Evolutionary conservation across 2,113 vertebrate species (phyloP).

Genomic region (Zosterops pallidus): DNA sequence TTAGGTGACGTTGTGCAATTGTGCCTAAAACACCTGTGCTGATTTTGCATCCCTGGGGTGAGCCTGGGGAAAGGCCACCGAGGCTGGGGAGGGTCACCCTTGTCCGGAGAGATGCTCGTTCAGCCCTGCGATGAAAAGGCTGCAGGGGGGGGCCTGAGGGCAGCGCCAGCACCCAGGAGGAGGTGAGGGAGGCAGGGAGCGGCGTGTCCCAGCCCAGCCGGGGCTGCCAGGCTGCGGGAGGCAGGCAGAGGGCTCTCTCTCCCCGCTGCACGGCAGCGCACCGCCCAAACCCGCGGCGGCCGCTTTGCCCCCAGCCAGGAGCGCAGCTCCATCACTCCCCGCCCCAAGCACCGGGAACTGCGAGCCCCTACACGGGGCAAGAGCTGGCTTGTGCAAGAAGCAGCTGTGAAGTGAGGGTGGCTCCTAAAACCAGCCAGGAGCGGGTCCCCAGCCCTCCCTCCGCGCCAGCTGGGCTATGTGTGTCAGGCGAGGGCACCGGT

Average conservation of each 20-base stretch:
- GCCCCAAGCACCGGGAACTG: no score
- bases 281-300: not conserved
- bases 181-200: accelerated
- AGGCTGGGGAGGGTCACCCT: not conserved
- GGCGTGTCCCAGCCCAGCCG: not conserved
- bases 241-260: constrained; percentile 28
- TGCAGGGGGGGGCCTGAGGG: accelerated
- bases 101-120: not conserved
- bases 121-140: not conserved
- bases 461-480: accelerated
- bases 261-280: not conserved
- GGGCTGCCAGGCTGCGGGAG: not conserved
- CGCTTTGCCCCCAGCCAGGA: accelerated
- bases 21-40: not conserved
- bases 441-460: not conserved
- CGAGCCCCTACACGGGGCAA: not conserved
- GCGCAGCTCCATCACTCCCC: accelerated
- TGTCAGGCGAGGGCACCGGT: accelerated
- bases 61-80: not conserved
- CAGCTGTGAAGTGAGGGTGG: not conserved
- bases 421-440: not conserved
- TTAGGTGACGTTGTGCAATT: not conserved
- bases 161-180: not conserved
- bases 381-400: not conserved
- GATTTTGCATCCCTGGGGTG: not conserved